Conservation (phyloP, 2,888 invertebrate species). For the Tachina lurida region DNA sequence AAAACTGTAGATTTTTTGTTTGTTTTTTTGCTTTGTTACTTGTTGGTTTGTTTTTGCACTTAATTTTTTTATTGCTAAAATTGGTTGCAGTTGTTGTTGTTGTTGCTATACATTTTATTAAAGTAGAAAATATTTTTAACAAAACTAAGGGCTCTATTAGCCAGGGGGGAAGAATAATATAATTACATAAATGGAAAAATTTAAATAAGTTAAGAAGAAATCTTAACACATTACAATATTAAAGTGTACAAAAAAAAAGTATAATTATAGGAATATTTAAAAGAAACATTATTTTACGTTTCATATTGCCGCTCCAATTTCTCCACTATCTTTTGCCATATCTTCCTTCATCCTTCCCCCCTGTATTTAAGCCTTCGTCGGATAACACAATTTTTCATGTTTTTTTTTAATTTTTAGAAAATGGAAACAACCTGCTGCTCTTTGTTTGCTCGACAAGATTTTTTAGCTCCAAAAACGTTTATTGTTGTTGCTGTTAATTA, state of each 20-base stretch:
- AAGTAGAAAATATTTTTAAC: constrained; percentile 53
- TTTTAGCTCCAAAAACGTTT: constrained; percentile 51
- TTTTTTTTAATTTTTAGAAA: constrained; percentile 34
- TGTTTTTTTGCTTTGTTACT: constrained; percentile 57
- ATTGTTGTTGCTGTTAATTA: constrained; percentile 72
- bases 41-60: constrained; percentile 67
- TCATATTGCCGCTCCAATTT: constrained; percentile 1
- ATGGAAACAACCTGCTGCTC: constrained; percentile 57
- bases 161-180: constrained; percentile 23
- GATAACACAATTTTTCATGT: constrained; percentile 31
- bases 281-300: constrained; percentile 31
- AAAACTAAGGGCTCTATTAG: constrained; percentile 43
- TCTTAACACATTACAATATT: neutral
- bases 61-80: constrained; percentile 64
- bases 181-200: constrained; percentile 18
- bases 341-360: constrained; percentile 6
- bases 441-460: constrained; percentile 64
- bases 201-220: constrained; percentile 51
- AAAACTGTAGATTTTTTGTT: constrained; percentile 63
- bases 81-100: constrained; percentile 62
- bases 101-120: constrained; percentile 46
- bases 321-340: constrained; percentile 1
- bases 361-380: constrained; percentile 26
- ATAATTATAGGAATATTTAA: constrained; percentile 28
- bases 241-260: neutral